Evolutionary conservation across 2,888 invertebrate species (phyloP).

Genomic region (Auanema freiburgensis): DNA sequence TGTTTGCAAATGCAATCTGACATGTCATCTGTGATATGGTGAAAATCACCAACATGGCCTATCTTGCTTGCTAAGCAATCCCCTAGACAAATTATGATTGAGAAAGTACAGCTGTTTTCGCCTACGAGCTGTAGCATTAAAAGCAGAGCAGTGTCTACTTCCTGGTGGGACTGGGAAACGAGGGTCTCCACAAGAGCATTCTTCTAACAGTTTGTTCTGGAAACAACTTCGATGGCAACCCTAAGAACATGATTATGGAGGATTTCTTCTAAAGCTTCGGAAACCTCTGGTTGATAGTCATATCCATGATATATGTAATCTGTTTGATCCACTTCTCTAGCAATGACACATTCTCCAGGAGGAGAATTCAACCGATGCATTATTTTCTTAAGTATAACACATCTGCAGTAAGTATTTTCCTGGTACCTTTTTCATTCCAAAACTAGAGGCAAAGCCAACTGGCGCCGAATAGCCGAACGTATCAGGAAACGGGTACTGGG

Average conservation of each 20-base stretch:
- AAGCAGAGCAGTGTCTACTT: constrained; percentile 41
- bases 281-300: constrained; percentile 48
- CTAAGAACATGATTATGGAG: constrained; percentile 5
- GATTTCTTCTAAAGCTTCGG: background rate
- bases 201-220: constrained; percentile 43
- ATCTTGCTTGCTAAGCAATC: constrained; percentile 43
- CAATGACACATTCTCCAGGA: constrained; percentile 44
- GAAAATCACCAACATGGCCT: constrained; percentile 47
- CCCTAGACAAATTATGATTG: constrained; percentile 26
- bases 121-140: constrained; percentile 50
- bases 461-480: constrained; percentile 25
- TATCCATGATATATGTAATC: constrained; percentile 43
- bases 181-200: constrained; percentile 50
- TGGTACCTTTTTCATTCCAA: constrained; percentile 53
- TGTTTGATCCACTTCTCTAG: constrained; percentile 23
- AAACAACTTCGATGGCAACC: constrained; percentile 52
- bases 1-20: constrained; percentile 47
- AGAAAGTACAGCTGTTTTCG: background rate
- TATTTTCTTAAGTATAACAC: constrained; percentile 32
- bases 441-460: constrained; percentile 48
- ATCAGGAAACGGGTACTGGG: constrained; percentile 48
- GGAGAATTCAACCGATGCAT: constrained; percentile 43
- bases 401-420: no score
- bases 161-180: constrained; percentile 44
- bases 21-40: constrained; percentile 48